Evolutionary conservation across 2,113 vertebrate genomes (phyloP).

Genomic region (Pithys albifrons): DNA sequence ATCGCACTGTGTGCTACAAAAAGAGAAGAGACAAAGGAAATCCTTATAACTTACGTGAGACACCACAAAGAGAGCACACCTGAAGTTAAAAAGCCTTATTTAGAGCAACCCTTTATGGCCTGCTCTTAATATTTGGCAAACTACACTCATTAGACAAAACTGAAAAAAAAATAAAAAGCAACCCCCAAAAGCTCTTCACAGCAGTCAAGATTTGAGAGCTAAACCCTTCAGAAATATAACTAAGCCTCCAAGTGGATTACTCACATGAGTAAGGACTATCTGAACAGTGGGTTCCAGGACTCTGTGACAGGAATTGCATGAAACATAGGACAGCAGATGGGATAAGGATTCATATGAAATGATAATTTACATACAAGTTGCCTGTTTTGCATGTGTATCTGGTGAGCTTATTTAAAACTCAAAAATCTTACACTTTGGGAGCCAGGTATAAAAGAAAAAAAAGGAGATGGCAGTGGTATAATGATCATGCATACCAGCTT

Average conservation of each 20-base stretch:
- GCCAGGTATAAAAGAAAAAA: neutral
- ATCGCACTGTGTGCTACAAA: neutral
- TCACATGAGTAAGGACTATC: neutral
- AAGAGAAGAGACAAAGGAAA: neutral
- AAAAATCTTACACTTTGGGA: neutral
- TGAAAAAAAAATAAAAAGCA: too few relatives aligned
- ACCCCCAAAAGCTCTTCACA: neutral
- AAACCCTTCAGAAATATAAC: neutral
- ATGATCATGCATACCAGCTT: neutral
- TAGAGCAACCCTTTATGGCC: neutral
- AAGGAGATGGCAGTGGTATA: fast-evolving
- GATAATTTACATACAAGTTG: neutral
- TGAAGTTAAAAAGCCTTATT: neutral
- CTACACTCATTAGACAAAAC: neutral
- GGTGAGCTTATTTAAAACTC: neutral
- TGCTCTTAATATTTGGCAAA: neutral
- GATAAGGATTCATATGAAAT: neutral
- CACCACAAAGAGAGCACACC: neutral
- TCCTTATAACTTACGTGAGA: neutral
- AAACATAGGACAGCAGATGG: neutral
- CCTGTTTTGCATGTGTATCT: neutral
- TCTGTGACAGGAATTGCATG: neutral
- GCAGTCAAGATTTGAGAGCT: neutral
- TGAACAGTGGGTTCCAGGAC: neutral
- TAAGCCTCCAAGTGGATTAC: neutral